Base-by-base conservation (phyloP, 2,888 invertebrate genomes). In the Amblyjoppa fuscipennis region DNA sequence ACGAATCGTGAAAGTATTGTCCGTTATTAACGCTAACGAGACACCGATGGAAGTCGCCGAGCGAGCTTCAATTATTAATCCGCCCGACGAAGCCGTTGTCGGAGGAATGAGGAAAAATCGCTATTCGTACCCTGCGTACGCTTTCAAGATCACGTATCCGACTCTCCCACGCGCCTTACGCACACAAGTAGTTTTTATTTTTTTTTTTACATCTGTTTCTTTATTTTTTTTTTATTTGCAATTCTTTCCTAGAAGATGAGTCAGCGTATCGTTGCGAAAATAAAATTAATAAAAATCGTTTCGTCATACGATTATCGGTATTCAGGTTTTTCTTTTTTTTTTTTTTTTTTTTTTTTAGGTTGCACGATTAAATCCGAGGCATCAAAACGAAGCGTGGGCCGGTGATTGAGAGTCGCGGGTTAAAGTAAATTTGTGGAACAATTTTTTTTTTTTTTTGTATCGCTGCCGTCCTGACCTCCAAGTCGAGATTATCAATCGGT, bases 41-140 rank as follows among this genome's bases (percentile, higher is more conserved):
- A n/a, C 25, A 28, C 34, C 81, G 70, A 70, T 59, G 31, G 38
- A 41, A 13, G 11, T 7, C 69, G 74, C 31, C n/a, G 45, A 69
- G 70, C 64, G 31, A 53, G 56, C 64, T 85, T 82, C 85, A 81
- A 85, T 85, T 70, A 81, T 81, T 75, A 49, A 85, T 74, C 85
- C 85, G 38, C 34, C 73, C 56, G 68, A 25, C n/a, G 11, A 34
- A 56, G 45, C 66, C 76, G 77, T 75, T 80, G 75, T 79, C 79
- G 81, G 78, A 59, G 86, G 88, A 88, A 89, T 87, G 85, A 88
- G 88, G 89, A 89, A 90, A 90, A 90, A 89, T 88, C 81, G 82
- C 81, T 77, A 81, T 86, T 34, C 16, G 78, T 74, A 70, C 66
- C 77, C 77, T 56, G 11, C 73, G 64, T 68, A 51, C 74, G 66